Conservation (phyloP, 2,113 vertebrate genomes). For the Cheirogaleus medius region DNA sequence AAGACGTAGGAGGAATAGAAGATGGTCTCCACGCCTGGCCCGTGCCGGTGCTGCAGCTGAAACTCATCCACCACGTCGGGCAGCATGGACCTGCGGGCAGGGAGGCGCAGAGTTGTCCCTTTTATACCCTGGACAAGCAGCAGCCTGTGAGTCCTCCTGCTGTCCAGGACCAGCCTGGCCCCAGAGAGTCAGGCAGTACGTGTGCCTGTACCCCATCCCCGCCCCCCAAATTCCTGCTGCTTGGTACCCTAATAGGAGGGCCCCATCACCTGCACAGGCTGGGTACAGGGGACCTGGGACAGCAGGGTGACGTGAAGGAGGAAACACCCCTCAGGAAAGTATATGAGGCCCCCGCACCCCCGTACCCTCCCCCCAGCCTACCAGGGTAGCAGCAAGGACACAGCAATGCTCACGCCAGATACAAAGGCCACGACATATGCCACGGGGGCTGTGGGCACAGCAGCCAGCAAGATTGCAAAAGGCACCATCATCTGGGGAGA, state of each 20-base stretch:
- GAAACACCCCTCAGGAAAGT: not conserved
- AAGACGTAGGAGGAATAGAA: conserved; percentile 98
- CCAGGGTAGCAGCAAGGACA: conserved; percentile 96
- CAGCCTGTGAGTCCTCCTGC: not conserved
- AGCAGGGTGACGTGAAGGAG: not conserved
- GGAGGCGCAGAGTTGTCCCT: not conserved
- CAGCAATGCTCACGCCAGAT: conserved; percentile 95
- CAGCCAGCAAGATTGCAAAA: conserved; percentile 92
- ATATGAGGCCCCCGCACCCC: not conserved
- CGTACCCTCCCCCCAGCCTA: conserved; percentile 76
- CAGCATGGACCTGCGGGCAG: conserved; percentile 92
- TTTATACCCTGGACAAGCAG: not conserved
- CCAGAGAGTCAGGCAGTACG: not conserved
- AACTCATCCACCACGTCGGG: conserved; percentile 97
- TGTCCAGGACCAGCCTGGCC: not conserved
- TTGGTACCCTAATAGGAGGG: not conserved
- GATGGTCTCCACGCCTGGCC: conserved; percentile 95
- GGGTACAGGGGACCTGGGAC: not conserved
- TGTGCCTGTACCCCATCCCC: not conserved
- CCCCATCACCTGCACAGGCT: not conserved
- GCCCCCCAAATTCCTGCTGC: not conserved
- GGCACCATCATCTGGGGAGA: conserved; percentile 93
- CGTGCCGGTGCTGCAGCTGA: conserved; percentile 89
- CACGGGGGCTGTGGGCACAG: conserved; percentile 90
- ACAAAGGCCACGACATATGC: conserved; percentile 92